Conservation (phyloP, 1,140 invertebrate species). For the Plutomurus gul region DNA sequence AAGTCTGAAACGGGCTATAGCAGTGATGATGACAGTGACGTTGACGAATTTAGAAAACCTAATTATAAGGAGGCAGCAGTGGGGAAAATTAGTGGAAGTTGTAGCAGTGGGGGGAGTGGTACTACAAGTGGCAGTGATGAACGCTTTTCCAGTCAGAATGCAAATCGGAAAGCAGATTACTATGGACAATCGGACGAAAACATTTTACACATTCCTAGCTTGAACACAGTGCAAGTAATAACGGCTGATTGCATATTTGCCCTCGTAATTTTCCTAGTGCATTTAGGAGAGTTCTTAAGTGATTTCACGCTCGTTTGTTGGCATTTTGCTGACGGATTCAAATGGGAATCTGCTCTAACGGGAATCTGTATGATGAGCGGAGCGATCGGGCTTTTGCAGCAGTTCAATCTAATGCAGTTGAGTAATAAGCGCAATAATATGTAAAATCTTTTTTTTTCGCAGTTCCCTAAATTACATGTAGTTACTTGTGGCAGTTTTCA, state of each 20-base stretch:
- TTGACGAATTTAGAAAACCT: not conserved
- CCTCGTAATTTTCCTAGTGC: slow-evolving; percentile 28
- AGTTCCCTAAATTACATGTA: not conserved
- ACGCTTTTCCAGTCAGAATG: not conserved
- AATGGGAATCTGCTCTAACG: slow-evolving; percentile 42
- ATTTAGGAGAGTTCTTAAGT: slow-evolving; percentile 23
- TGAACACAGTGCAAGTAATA: slow-evolving; percentile 17
- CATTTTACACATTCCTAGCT: not conserved
- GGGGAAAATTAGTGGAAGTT: not conserved
- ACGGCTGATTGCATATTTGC: slow-evolving; percentile 36
- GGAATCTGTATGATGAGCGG: slow-evolving; percentile 33
- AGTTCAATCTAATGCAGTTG: slow-evolving; percentile 40
- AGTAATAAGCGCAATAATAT: not conserved
- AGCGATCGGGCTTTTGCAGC: slow-evolving; percentile 30
- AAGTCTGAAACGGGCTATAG: not conserved
- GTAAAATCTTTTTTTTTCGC: not conserved
- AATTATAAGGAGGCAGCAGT: not conserved
- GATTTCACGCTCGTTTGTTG: slow-evolving; percentile 29
- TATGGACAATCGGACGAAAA: slow-evolving; percentile 12
- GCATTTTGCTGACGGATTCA: slow-evolving; percentile 31
- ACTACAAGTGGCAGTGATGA: not conserved
- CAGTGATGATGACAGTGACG: not conserved
- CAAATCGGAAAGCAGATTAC: not conserved
- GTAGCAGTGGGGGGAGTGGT: not conserved
- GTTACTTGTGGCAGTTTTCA: not conserved